A percentile compares a stretch with the other conserved stretches of the same genome.
Evolutionary conservation across 1,140 invertebrate genomes (phyloP).

Genomic region (Aricia agestis): DNA sequence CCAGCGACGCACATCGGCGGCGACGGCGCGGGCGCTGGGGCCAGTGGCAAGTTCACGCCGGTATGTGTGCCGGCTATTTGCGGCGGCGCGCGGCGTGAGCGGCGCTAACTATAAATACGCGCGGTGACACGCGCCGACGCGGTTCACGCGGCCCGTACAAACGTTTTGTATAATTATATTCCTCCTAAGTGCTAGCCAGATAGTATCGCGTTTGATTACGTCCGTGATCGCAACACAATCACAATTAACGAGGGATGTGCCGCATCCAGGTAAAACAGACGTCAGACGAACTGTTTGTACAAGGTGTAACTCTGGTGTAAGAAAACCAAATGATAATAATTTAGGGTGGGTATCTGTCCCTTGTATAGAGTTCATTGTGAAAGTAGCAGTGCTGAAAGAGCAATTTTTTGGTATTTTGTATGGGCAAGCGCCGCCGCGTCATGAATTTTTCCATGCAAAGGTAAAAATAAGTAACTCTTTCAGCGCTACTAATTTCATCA

Average conservation of each 20-base stretch:
- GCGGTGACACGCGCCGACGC: not conserved
- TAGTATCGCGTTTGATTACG: not conserved
- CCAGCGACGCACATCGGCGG: not conserved
- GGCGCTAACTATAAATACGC: not conserved
- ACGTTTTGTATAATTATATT: constrained; percentile 1
- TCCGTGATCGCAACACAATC: not conserved
- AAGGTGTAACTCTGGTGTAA: too few species aligned
- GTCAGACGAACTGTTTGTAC: not conserved
- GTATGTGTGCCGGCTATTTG: not conserved
- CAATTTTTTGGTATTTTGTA: too few species aligned
- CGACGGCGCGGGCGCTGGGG: not conserved
- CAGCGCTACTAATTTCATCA: too few species aligned
- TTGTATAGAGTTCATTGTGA: too few species aligned
- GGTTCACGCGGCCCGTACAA: not conserved
- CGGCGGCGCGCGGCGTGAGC: not conserved
- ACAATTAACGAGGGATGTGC: not conserved
- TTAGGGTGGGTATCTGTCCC: too few species aligned
- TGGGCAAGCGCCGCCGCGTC: too few species aligned
- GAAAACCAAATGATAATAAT: too few species aligned
- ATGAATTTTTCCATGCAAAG: too few species aligned
- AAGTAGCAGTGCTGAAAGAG: too few species aligned
- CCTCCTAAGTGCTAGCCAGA: not conserved
- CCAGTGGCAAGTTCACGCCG: not conserved
- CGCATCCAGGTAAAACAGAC: not conserved
- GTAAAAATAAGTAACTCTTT: too few species aligned